Percentiles rank a stretch among this genome's conserved stretches.
These are phyloP conservation scores for Pseudochirops cupreus DNA, from an alignment of 2,797 vertebrate genomes.

Conservation along the genomic window DNA sequence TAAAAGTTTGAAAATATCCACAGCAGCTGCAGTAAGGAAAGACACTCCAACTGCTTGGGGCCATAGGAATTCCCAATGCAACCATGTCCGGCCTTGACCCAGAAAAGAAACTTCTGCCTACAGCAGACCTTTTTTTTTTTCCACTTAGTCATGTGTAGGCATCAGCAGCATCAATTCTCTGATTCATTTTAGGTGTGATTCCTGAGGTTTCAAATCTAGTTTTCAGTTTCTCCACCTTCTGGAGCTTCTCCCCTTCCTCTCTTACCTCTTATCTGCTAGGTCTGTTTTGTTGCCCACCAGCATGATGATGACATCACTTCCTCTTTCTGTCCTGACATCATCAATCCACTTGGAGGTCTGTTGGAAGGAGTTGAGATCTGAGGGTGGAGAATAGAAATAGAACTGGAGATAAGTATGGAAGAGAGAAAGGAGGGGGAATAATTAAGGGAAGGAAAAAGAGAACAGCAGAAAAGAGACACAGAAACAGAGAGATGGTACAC, in stretches of 20 bases:
- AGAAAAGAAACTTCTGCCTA: background rate
- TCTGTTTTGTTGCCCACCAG: slow-evolving; percentile 96
- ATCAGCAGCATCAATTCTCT: background rate
- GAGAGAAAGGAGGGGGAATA: background rate
- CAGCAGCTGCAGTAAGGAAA: background rate
- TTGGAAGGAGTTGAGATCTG: slow-evolving; percentile 95
- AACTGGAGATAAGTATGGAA: background rate
- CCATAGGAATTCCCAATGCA: background rate
- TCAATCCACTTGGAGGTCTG: slow-evolving; percentile 97
- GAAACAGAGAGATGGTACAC: background rate
- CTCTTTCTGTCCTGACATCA: slow-evolving; percentile 94
- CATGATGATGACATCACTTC: slow-evolving; percentile 96
- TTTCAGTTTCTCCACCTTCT: rapidly evolving
- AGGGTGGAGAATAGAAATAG: slow-evolving; percentile 25
- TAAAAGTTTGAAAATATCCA: background rate
- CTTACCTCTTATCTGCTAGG: slow-evolving; percentile 93
- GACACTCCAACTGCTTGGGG: background rate
- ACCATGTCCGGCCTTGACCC: background rate
- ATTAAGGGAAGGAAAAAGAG: background rate
- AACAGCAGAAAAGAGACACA: background rate
- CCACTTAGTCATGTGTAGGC: background rate
- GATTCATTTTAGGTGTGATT: background rate
- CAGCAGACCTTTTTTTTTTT: background rate
- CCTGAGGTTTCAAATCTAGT: background rate
- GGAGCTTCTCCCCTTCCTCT: too few relatives aligned